Base-by-base conservation (phyloP, 2,797 vertebrate genomes). In the Anas georgica region DNA sequence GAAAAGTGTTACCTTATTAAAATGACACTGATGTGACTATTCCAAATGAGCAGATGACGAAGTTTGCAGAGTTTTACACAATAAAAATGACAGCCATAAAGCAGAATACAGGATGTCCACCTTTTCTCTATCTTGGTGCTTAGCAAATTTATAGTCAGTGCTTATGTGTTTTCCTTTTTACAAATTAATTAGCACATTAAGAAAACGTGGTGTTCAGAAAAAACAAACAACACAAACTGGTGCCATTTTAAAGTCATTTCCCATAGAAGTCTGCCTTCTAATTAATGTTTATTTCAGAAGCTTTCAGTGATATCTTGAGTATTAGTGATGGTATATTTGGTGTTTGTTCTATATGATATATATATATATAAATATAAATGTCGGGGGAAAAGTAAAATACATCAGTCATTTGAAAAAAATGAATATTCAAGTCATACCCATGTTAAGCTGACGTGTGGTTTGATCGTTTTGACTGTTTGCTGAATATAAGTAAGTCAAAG, bases 1-100 rank as follows among this genome's bases (percentile, higher is more conserved):
- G 92, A 93, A 93, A 97, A 97, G 97, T 98, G 97, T 98, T 98
- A 98, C 97, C 97, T 97, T 97, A 83, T 97, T 97, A 97, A 98
- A 98, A 98, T 97, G 96, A 98, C 85, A 91, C 91, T 88, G 92
- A 97, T 95, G 91, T 81, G 85, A 95, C 91, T 82, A 86, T 94
- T 97, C 96, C 87, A 95, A 90, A 91, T 91, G 96, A 97, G 96
- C 23, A 13, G 89, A 92, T 91, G 63, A 94, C 78, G 48, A 93
- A 96, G 95, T 97, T 97, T 97, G 96, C 96, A 97, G 88, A 94
- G 83, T 96, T 97, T 97, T 96, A 96, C 95, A 97, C 86, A 86
- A 93, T 94, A 91, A 81, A 91, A 94, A 96, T 83, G 93, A 91
- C 95, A 97, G 96, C 96, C 97, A 97, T 96, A 97, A 96, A 96